Conservation (phyloP, 2,888 invertebrate genomes). For the Napeogenes sylphis region DNA sequence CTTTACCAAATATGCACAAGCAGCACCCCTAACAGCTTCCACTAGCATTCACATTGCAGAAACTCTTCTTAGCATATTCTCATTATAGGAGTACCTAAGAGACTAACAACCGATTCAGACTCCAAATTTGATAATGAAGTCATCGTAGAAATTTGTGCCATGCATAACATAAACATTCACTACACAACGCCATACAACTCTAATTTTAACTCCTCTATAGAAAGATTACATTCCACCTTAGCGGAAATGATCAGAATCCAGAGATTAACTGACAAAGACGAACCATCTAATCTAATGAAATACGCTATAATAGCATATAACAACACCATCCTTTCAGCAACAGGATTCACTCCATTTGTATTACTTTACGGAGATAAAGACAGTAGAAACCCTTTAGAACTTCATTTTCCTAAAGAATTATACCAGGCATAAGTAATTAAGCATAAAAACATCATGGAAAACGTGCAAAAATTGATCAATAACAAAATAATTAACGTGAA, state of each 20-base stretch:
- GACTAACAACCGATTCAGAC: slow-evolving; percentile 17
- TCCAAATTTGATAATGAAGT: slow-evolving; percentile 23
- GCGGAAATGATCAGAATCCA: slow-evolving; percentile 29
- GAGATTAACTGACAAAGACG: slow-evolving; percentile 18
- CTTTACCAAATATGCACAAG: not conserved
- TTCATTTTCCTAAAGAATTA: slow-evolving; percentile 49
- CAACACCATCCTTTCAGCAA: slow-evolving; percentile 25
- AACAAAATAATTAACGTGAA: slow-evolving; percentile 16
- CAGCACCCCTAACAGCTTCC: slow-evolving; percentile 21
- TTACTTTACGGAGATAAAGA: slow-evolving; percentile 24
- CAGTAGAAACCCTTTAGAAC: slow-evolving; percentile 9
- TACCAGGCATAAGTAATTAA: slow-evolving; percentile 84
- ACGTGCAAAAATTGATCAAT: slow-evolving; percentile 7
- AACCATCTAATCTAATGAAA: not conserved
- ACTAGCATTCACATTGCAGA: slow-evolving; percentile 30
- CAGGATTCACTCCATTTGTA: slow-evolving; percentile 27
- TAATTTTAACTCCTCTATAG: slow-evolving; percentile 27
- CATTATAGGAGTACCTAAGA: slow-evolving; percentile 8
- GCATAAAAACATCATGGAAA: slow-evolving; percentile 56
- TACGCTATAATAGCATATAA: slow-evolving; percentile 28
- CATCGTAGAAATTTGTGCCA: slow-evolving; percentile 21
- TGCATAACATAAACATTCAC: slow-evolving; percentile 25
- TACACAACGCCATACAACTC: slow-evolving; percentile 24
- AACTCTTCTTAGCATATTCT: not conserved
- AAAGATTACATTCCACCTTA: slow-evolving; percentile 29